Evolutionary conservation across 1,140 invertebrate species (phyloP).

Genomic region (Calliopsis andreniformis): DNA sequence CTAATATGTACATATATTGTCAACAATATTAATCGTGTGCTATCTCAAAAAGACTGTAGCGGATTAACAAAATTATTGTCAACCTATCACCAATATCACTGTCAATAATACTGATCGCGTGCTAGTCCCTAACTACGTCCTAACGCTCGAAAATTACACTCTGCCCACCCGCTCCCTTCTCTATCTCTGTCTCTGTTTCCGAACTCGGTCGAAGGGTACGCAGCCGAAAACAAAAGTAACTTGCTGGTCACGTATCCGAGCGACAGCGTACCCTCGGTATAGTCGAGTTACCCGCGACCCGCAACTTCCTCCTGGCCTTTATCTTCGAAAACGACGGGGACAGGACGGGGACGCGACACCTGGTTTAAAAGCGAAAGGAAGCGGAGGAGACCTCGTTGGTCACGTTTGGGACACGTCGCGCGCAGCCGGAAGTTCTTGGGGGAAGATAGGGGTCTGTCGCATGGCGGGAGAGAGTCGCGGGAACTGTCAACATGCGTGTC

Average conservation of each 20-base stretch:
- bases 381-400: constrained; percentile 8
- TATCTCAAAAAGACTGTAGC: too few species aligned
- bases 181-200: too few species aligned
- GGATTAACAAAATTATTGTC: too few species aligned
- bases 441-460: neutral
- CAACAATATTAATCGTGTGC: too few species aligned
- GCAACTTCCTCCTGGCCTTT: constrained; percentile 29
- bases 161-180: too few species aligned
- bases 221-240: neutral
- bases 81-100: too few species aligned
- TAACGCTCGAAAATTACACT: too few species aligned
- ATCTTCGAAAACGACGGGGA: constrained; percentile 7
- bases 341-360: constrained; percentile 34
- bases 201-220: neutral
- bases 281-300: constrained; percentile 21
- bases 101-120: too few species aligned
- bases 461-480: neutral
- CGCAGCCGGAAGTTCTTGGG: constrained; percentile 16
- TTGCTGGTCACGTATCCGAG: constrained; percentile 3
- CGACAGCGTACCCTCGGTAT: neutral
- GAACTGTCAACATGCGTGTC: too few species aligned
- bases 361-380: constrained; percentile 40
- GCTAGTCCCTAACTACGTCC: too few species aligned
- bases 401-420: constrained; percentile 13
- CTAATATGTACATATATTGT: too few species aligned